A percentile compares a stretch with the other conserved stretches of the same genome.
These are phyloP conservation scores for Zaprionus bogoriensis DNA, from an alignment of 2,888 invertebrate genomes.

Conservation along the genomic window DNA sequence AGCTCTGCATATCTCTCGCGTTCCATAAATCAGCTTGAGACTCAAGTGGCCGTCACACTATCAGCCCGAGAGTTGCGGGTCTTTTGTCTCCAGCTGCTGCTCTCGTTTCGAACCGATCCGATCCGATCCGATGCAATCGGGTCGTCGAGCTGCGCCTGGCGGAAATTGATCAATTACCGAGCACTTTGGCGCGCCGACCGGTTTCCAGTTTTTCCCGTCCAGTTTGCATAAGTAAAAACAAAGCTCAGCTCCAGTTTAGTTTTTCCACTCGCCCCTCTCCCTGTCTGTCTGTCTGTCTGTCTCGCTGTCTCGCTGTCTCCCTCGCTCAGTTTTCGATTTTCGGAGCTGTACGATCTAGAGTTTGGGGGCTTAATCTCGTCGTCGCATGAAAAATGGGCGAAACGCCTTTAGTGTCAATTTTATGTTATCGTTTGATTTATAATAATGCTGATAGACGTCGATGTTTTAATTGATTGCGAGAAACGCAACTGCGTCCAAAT, in stretches of 20 bases:
- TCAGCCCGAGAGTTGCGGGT: conserved; percentile 41
- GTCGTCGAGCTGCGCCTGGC: conserved; percentile 43
- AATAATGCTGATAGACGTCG: conserved; percentile 77
- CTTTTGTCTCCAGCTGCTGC: conserved; percentile 18
- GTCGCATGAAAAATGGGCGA: conserved; percentile 71
- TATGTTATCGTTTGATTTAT: conserved; percentile 77
- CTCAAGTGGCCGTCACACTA: conserved; percentile 64
- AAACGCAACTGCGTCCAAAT: conserved; percentile 7
- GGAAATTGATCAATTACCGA: conserved; percentile 76
- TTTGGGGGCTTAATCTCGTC: conserved; percentile 61
- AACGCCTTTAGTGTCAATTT: conserved; percentile 78
- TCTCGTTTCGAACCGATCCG: conserved; percentile 13
- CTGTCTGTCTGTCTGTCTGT: too few relatives aligned
- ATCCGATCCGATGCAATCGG: conserved; percentile 35
- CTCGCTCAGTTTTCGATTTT: conserved; percentile 13
- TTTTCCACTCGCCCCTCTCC: too few relatives aligned
- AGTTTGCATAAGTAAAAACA: conserved; percentile 65
- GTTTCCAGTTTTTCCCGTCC: conserved; percentile 73
- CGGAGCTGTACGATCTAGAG: conserved; percentile 27
- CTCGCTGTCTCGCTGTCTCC: too few relatives aligned
- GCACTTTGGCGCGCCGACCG: conserved; percentile 65
- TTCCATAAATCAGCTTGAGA: conserved; percentile 63
- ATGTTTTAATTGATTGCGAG: conserved; percentile 70
- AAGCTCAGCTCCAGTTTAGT: conserved; percentile 53
- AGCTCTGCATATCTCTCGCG: conserved; percentile 4